A percentile compares a stretch with the other conserved stretches of the same genome.
Evolutionary conservation across 2,797 vertebrate species (phyloP).

Genomic region (Etheostoma perlongum): DNA sequence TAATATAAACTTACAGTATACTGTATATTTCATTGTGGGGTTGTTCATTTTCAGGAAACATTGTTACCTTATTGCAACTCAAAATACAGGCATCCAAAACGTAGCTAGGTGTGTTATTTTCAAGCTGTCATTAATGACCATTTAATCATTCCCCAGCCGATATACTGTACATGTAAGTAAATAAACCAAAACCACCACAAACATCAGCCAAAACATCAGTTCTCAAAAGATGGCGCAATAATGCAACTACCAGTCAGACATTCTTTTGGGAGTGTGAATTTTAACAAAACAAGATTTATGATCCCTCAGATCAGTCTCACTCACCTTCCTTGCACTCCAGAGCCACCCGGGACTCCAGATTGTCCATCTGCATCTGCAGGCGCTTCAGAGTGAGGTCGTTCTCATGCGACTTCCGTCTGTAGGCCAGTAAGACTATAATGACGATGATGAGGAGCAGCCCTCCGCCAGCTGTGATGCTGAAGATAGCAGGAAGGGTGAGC

Average conservation of each 20-base stretch:
- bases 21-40: neutral
- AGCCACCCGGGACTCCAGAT: constrained; percentile 95
- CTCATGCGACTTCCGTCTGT: constrained; percentile 95
- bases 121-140: neutral
- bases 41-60: neutral
- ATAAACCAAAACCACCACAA: neutral
- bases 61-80: neutral
- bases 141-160: neutral
- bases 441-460: constrained; percentile 94
- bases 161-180: neutral
- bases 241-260: constrained; percentile 1
- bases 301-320: neutral
- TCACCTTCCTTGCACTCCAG: constrained; percentile 97
- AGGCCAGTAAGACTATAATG: constrained; percentile 94
- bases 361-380: constrained; percentile 99
- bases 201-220: neutral
- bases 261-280: neutral
- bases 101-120: neutral
- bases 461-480: constrained; percentile 94
- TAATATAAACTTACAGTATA: neutral
- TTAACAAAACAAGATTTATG: neutral
- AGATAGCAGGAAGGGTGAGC: constrained; percentile 92
- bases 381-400: constrained; percentile 96
- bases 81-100: neutral
- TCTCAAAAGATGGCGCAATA: constrained; percentile 31